Conservation (phyloP, 2,797 vertebrate genomes). For the Florisuga fusca region DNA sequence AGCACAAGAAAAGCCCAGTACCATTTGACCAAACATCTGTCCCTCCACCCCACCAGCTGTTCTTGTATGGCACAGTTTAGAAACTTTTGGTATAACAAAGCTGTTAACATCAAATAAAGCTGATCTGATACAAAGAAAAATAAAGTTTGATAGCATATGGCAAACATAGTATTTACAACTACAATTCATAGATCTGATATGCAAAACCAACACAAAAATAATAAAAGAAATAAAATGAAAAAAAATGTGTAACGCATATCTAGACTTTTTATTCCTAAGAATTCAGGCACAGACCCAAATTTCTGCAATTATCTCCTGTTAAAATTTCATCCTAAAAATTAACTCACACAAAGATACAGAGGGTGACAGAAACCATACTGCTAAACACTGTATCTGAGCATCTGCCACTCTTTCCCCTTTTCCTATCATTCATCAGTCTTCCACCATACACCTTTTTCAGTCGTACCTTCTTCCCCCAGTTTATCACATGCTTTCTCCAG, state of each 20-base stretch:
- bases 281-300: neutral
- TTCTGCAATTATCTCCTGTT: neutral
- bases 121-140: conserved; percentile 38
- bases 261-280: neutral
- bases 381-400: neutral
- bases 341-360: neutral
- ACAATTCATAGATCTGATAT: neutral
- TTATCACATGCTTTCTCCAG: neutral
- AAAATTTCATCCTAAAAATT: neutral
- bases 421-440: neutral
- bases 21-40: conserved; percentile 72
- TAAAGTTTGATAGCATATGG: conserved; percentile 54
- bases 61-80: conserved; percentile 2
- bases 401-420: neutral
- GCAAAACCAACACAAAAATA: neutral
- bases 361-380: neutral
- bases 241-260: neutral
- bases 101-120: conserved; percentile 54
- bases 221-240: neutral
- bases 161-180: conserved; percentile 33
- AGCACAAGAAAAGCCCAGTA: conserved; percentile 29
- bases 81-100: conserved; percentile 54
- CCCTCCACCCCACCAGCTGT: conserved; percentile 62
- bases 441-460: neutral
- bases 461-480: neutral